Percentiles rank a stretch among this genome's conserved stretches.
These are phyloP conservation scores for Drosophila melanica DNA, from an alignment of 1,140 invertebrate genomes.

Conservation along the genomic window DNA sequence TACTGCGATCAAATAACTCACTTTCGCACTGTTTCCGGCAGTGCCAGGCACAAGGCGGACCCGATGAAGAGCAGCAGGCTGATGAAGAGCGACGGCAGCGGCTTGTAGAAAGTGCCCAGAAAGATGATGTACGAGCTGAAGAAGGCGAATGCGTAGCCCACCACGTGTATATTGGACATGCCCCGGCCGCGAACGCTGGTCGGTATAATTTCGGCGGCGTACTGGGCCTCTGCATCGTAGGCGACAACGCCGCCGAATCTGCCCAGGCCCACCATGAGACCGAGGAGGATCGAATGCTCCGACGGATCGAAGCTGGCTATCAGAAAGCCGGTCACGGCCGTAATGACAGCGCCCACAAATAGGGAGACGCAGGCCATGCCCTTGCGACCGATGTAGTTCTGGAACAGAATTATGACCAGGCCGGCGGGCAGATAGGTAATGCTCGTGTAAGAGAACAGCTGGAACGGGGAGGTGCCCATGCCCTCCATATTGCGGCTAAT, in stretches of 20 bases:
- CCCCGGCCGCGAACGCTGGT: conserved; percentile 87
- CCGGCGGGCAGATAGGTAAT: conserved; percentile 85
- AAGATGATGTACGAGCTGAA: conserved; percentile 81
- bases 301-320: conserved; percentile 70
- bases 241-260: conserved; percentile 87
- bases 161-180: conserved; percentile 85
- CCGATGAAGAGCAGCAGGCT: conserved; percentile 85
- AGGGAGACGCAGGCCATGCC: conserved; percentile 85
- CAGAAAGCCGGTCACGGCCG: conserved; percentile 73
- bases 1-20: conserved; percentile 21
- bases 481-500: conserved; percentile 86
- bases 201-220: conserved; percentile 88
- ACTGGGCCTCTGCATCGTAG: conserved; percentile 87
- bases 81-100: conserved; percentile 85
- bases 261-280: conserved; percentile 85
- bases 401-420: conserved; percentile 85
- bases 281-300: conserved; percentile 58
- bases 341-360: conserved; percentile 85
- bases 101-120: conserved; percentile 84
- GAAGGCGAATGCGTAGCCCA: conserved; percentile 84
- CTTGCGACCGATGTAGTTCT: conserved; percentile 86
- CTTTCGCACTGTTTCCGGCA: conserved; percentile 87
- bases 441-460: conserved; percentile 85
- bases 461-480: conserved; percentile 85
- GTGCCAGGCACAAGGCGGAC: conserved; percentile 85